Evolutionary conservation across 2,797 vertebrate genomes (phyloP), one percentile per base, ranked within the genome.

Genomic region (Tamandua tetradactyla): DNA sequence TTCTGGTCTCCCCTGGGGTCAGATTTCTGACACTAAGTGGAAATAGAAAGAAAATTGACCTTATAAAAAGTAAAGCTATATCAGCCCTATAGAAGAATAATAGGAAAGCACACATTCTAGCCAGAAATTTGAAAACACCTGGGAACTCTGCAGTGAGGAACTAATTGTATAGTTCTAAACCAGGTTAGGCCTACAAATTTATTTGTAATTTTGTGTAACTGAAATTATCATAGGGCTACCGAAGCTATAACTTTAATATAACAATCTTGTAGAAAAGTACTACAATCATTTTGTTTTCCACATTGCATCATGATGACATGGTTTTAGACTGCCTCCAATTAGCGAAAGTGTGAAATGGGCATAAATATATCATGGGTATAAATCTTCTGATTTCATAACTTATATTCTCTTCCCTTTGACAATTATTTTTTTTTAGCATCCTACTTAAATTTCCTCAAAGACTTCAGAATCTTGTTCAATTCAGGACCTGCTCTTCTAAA

Each of bases 61-160:
- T 30, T 66, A 61, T 9, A 17, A 2, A 74, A 76, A 88, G 30
- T 59, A 85, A 64, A 7, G 10, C 37, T 57, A 32, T 4, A 11
- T 82, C 27, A 64, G 23, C 18, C 49, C 17, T 78, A 3, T 10
- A 30, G 25, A 95, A 37, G 87, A 79, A 68, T 85, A 76, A 91
- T 3, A 90, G 6, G 42, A 96, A 88, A 68, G 12, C 0, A 49
- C 0, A 61, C 44, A 55, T 91, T 79, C 52, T 94, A 85, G 71
- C 87, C 3, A 89, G 85, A 95, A 80, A 95, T 81, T 15, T 87
- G n/a, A 91, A 96, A 89, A 52, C 7, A 86, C 57, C 57, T 92
- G 32, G 79, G 1, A 91, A 92, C 25, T 87, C 82, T 79, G 0
- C 32, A 15, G 78, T 32, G 17, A 59, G 81, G 8, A 4, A 3